A percentile compares a stretch with the other conserved stretches of the same genome.
Conservation (phyloP, 2,888 invertebrate genomes). For the Nudaria mundana region DNA sequence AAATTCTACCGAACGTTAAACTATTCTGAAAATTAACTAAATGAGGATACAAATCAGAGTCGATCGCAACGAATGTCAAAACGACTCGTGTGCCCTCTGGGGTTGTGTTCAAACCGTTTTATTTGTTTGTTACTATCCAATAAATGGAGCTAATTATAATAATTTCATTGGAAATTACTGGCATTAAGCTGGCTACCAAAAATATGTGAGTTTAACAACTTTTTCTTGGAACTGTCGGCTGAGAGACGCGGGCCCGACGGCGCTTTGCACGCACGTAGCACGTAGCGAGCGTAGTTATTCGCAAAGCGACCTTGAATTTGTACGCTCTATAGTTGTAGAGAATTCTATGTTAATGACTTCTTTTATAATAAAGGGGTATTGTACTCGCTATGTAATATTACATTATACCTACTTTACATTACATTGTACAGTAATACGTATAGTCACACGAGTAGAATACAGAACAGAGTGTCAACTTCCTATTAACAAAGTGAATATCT, state of each 20-base stretch:
- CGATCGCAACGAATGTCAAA: constrained; percentile 41
- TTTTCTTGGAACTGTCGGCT: constrained; percentile 72
- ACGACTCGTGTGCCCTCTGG: constrained; percentile 47
- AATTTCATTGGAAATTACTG: constrained; percentile 78
- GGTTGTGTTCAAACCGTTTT: constrained; percentile 66
- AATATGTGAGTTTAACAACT: constrained; percentile 80
- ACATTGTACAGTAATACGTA: too few species aligned
- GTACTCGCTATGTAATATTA: constrained; percentile 1
- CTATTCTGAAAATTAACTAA: too few species aligned
- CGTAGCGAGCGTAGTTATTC: constrained; percentile 39
- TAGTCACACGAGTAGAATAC: too few species aligned
- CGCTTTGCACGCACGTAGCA: constrained; percentile 53
- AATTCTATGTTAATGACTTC: constrained; percentile 16
- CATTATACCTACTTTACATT: too few species aligned
- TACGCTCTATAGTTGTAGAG: constrained; percentile 14
- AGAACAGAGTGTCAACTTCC: too few species aligned
- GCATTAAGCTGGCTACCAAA: constrained; percentile 80
- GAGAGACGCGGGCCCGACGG: constrained; percentile 58
- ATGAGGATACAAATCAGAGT: constrained; percentile 46
- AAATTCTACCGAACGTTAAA: too few species aligned
- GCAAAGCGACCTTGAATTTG: constrained; percentile 60
- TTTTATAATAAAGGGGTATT: constrained; percentile 11
- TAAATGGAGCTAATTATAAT: constrained; percentile 79
- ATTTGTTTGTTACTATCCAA: constrained; percentile 79
- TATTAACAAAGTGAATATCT: too few species aligned